Conservation (phyloP, 2,113 vertebrate species). For the Prolemur simus region DNA sequence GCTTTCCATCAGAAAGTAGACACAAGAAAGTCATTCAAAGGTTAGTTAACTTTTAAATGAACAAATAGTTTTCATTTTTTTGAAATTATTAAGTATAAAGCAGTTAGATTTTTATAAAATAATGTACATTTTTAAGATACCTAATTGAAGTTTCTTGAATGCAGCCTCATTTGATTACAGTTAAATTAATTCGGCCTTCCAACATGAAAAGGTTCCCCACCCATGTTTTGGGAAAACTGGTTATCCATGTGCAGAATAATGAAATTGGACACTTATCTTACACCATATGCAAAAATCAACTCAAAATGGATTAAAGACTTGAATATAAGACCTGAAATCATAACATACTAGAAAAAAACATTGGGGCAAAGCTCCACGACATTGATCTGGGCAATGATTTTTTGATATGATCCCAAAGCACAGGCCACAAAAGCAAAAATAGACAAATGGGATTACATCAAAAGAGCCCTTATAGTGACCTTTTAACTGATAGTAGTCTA, state of each 20-base stretch:
- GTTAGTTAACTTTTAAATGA: too few species aligned
- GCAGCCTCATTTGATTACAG: too few species aligned
- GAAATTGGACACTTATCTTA: not conserved
- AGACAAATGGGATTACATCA: not conserved
- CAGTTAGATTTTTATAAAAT: too few species aligned
- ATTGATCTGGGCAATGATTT: not conserved
- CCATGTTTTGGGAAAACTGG: not conserved
- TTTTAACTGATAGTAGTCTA: too few species aligned
- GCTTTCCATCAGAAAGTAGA: too few species aligned
- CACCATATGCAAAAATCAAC: not conserved
- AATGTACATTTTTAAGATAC: too few species aligned
- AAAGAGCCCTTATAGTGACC: accelerated
- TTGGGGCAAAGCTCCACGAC: not conserved
- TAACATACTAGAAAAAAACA: not conserved
- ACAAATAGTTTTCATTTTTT: too few species aligned
- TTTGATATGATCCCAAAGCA: not conserved
- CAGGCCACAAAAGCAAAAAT: not conserved
- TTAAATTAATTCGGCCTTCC: too few species aligned
- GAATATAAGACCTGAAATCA: not conserved
- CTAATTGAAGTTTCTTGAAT: too few species aligned
- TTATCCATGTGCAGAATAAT: not conserved
- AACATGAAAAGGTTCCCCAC: too few species aligned
- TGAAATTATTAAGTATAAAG: too few species aligned
- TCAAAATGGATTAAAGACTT: not conserved
- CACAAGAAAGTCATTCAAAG: too few species aligned